Evolutionary conservation across 2,113 vertebrate genomes (phyloP).

Genomic region (Sakesphorus luctuosus): DNA sequence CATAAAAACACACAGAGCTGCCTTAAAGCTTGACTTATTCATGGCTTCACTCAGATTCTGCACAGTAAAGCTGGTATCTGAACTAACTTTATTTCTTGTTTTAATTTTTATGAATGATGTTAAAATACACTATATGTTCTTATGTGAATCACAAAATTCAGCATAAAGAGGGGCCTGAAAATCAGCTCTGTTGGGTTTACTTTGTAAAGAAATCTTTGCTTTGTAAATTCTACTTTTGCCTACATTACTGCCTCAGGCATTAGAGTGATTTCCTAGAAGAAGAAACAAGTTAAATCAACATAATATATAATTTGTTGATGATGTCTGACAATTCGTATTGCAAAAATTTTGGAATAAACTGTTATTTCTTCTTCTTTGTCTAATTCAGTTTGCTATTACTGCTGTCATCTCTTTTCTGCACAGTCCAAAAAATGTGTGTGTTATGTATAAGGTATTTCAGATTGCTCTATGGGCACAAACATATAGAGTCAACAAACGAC

Average conservation of each 20-base stretch:
- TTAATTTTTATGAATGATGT: background rate
- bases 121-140: background rate
- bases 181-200: background rate
- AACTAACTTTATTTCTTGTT: background rate
- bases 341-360: background rate
- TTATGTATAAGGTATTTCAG: background rate
- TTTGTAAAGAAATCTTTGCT: background rate
- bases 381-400: background rate
- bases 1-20: background rate
- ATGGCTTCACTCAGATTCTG: background rate
- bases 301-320: background rate
- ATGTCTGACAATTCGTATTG: background rate
- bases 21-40: background rate
- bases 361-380: background rate
- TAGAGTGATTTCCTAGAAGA: background rate
- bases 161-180: background rate
- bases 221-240: background rate
- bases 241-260: accelerated
- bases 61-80: background rate
- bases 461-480: background rate
- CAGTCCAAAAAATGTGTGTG: background rate
- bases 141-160: background rate
- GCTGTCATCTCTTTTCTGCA: accelerated
- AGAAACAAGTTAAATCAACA: background rate
- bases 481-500: background rate